phyloP scores from a whole-genome alignment of 1,140 invertebrate species.

The Drosophila grimshawi region DNA sequence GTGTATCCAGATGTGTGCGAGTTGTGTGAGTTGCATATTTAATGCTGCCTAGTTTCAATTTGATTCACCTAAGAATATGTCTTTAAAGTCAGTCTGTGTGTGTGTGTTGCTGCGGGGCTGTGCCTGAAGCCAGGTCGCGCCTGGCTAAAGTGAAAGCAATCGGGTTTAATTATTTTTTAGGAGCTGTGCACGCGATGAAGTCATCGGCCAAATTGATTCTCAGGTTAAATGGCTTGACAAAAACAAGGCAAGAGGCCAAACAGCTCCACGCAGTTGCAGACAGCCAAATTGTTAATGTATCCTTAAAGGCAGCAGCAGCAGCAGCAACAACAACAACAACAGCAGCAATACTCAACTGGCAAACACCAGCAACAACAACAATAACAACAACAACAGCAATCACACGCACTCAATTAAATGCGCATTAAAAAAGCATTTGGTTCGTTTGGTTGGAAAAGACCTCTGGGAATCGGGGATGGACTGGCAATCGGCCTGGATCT shows the following conservation, averaged over 20 bases:
- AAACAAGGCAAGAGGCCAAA: slow-evolving; percentile 32
- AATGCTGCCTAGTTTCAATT: slow-evolving; percentile 7
- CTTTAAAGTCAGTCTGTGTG: too few relatives aligned
- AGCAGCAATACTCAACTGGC: slow-evolving; percentile 8
- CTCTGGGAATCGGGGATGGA: slow-evolving; percentile 27
- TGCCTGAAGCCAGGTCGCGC: not conserved
- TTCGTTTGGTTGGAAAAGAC: slow-evolving; percentile 23
- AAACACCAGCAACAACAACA: slow-evolving; percentile 9
- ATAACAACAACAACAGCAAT: slow-evolving; percentile 50
- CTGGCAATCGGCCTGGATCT: too few relatives aligned
- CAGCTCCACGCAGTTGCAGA: slow-evolving; percentile 3
- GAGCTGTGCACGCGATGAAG: slow-evolving; percentile 53
- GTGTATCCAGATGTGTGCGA: slow-evolving; percentile 30
- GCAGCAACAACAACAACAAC: slow-evolving; percentile 10
- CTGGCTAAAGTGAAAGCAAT: slow-evolving; percentile 39
- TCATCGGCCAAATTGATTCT: slow-evolving; percentile 71
- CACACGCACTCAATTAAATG: slow-evolving; percentile 80
- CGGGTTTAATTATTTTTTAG: slow-evolving; percentile 69
- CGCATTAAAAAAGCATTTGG: slow-evolving; percentile 79
- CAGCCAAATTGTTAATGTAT: slow-evolving; percentile 34
- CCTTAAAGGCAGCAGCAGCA: slow-evolving; percentile 49
- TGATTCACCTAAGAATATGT: slow-evolving; percentile 12
- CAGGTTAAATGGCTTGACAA: slow-evolving; percentile 76
- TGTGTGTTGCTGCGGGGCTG: not conserved
- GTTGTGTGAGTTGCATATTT: slow-evolving; percentile 44